These are phyloP conservation scores for Ploceus nigricollis DNA, from an alignment of 2,113 vertebrate genomes.

Conservation along the genomic window DNA sequence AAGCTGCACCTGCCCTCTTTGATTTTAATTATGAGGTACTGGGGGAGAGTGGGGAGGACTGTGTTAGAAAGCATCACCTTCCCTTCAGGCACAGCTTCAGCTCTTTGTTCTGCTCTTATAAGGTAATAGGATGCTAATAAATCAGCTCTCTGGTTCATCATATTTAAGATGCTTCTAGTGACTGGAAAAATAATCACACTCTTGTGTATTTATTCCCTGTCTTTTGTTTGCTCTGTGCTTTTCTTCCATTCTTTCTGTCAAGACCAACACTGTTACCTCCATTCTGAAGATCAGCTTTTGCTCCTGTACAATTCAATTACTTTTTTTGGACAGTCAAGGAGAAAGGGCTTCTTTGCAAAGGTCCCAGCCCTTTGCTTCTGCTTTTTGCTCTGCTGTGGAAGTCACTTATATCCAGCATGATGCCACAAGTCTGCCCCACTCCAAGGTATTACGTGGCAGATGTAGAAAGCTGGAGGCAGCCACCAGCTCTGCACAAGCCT, in stretches of 20 bases:
- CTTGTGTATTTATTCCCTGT: not conserved
- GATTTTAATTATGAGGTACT: slow-evolving; percentile 36
- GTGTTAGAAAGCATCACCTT: slow-evolving; percentile 26
- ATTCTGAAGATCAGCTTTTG: not conserved
- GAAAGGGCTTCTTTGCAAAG: not conserved
- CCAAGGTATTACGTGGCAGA: rapidly evolving
- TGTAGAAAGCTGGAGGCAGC: not conserved
- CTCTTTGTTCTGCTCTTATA: slow-evolving; percentile 24
- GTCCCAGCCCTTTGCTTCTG: not conserved
- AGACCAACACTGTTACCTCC: not conserved
- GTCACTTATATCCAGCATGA: rapidly evolving
- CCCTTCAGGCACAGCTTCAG: not conserved
- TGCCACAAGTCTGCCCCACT: not conserved
- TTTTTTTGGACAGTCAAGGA: not conserved
- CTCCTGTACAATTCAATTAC: not conserved
- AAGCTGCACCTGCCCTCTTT: slow-evolving; percentile 39
- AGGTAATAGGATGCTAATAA: slow-evolving; percentile 34
- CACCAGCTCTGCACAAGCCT: not conserved
- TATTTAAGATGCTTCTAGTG: slow-evolving; percentile 22
- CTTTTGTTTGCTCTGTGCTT: not conserved
- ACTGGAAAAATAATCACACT: not conserved
- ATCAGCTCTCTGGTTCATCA: not conserved
- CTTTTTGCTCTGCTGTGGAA: not conserved
- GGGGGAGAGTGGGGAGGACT: rapidly evolving
- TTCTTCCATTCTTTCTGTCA: not conserved